These are phyloP conservation scores for Streptopelia turtur DNA, from an alignment of 2,797 vertebrate genomes.

Conservation along the genomic window DNA sequence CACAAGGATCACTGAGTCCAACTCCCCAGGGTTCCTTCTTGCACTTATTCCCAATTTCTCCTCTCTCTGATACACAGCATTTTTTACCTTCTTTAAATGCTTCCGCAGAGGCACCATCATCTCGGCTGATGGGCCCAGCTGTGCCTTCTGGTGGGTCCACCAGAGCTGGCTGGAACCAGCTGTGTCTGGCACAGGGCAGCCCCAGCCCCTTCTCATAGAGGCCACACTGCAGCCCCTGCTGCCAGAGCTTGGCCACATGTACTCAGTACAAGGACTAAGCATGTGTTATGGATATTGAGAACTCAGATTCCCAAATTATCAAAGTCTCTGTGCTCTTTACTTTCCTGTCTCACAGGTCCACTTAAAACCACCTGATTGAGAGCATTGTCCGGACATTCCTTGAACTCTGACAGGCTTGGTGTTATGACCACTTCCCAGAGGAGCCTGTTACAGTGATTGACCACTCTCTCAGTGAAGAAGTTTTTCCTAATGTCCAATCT, in stretches of 20 bases:
- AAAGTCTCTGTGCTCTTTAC: background rate
- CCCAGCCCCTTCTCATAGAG: background rate
- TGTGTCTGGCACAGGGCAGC: fast-evolving
- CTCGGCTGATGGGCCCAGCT: too few species aligned
- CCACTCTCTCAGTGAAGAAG: background rate
- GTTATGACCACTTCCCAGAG: background rate
- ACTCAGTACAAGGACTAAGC: background rate
- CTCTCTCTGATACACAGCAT: background rate
- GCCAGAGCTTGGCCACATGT: fast-evolving
- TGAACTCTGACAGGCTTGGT: background rate
- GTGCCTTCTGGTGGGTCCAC: fast-evolving
- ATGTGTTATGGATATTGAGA: background rate
- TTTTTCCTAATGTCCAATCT: background rate
- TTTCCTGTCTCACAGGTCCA: background rate
- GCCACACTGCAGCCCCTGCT: background rate
- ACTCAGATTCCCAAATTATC: background rate
- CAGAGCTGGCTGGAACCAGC: background rate
- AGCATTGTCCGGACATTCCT: background rate
- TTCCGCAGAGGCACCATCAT: background rate
- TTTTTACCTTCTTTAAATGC: background rate
- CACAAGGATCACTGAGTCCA: too few species aligned
- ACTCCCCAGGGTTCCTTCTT: background rate
- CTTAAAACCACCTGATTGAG: too few species aligned
- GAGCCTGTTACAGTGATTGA: background rate
- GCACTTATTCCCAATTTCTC: fast-evolving